Base-by-base conservation (phyloP, 2,888 invertebrate genomes). In the Itoplectis maculator region DNA sequence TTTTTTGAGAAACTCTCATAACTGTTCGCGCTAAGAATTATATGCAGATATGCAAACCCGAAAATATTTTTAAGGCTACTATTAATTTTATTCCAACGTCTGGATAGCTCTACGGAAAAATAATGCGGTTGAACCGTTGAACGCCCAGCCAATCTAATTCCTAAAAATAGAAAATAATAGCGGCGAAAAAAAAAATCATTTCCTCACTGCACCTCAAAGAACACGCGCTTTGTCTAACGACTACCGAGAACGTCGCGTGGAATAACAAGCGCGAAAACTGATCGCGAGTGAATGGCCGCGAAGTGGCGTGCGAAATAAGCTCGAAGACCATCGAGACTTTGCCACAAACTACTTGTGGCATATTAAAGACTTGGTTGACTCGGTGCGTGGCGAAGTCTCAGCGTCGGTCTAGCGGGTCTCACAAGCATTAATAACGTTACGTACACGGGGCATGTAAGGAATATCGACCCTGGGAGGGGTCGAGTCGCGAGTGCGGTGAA, bases 381-480 rank as follows among this genome's bases (percentile, higher is more conserved):
- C 20, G 59, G 15, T 59, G 59, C 59, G 65, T 40, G 65, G 15
- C 1, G 23, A n/a, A 42, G 65, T 42, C 40, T 65, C 35, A 20
- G 35, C 18, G 59, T 29, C 13, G 15, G 47, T 18, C 40, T 69
- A 37, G 47, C 8, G 15, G 15, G 15, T 56, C 11, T 20, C 56
- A n/a, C 18, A n/a, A n/a, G 65, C 23, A 49, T 15, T 56, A 47
- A 47, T 37, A 79, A 63, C 45, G 66, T 45, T 47, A 72, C 35
- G 59, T 59, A 11, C 29, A 29, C 18, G 40, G 8, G 56, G 20
- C 49, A 37, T 45, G 59, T 56, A 35, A 73, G 59, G 81, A 63
- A 68, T 82, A 79, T 79, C 82, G 82, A 82, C 79, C 82, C 69
- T 75, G 40, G 37, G 70, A 56, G 65, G n/a, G n/a, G 54, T 61